A percentile compares a stretch with the other conserved stretches of the same genome.
Conservation (phyloP, 2,888 invertebrate genomes). For the Tenodera sinensis region DNA sequence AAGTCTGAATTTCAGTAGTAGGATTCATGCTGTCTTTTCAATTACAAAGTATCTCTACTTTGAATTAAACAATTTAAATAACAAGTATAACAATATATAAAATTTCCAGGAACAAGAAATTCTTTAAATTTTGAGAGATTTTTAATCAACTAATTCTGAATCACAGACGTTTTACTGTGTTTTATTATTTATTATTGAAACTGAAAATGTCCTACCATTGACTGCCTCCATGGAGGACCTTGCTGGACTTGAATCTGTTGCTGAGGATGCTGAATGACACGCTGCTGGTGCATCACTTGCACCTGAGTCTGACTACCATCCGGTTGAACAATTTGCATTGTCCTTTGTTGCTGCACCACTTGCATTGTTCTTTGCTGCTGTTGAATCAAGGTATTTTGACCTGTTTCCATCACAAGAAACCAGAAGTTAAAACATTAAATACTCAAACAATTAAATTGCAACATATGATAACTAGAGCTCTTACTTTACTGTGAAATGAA, state of each 20-base stretch:
- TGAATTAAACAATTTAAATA: too few species aligned
- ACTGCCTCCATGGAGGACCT: constrained; percentile 17
- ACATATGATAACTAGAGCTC: too few species aligned
- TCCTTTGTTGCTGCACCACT: constrained; percentile 28
- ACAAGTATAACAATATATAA: too few species aligned
- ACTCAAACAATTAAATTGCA: too few species aligned
- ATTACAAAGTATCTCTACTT: too few species aligned
- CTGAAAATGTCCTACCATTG: not conserved
- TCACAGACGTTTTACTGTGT: too few species aligned
- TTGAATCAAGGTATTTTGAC: not conserved
- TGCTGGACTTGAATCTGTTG: constrained; percentile 5
- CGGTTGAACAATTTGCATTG: constrained; percentile 28
- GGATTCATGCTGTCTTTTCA: too few species aligned
- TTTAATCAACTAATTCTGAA: too few species aligned
- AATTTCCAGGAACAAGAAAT: too few species aligned
- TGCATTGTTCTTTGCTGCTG: constrained; percentile 6
- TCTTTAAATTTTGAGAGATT: not conserved
- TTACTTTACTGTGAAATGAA: too few species aligned
- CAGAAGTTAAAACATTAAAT: not conserved
- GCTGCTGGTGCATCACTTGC: constrained; percentile 33
- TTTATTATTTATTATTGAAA: constrained; percentile 4
- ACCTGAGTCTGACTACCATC: constrained; percentile 34
- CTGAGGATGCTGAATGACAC: constrained; percentile 12
- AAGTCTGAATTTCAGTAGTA: too few species aligned
- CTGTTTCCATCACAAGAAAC: not conserved